These are phyloP conservation scores for Brachyrhaphis roseni DNA, from an alignment of 2,797 vertebrate genomes.

Conservation along the genomic window DNA sequence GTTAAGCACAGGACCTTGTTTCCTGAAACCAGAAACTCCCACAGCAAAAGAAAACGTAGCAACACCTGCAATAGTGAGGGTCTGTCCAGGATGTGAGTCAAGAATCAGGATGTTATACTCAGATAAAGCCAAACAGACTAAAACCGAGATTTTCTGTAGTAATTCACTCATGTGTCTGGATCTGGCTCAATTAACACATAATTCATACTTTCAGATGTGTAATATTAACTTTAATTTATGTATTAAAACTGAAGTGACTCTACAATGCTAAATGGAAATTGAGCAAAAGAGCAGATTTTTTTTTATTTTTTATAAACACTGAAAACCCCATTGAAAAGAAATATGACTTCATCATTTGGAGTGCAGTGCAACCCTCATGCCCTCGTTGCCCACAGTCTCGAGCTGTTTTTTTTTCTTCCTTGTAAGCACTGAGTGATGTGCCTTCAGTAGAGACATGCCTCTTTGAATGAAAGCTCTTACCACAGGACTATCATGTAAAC, in stretches of 20 bases:
- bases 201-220: slow-evolving; percentile 6
- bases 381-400: slow-evolving; percentile 58
- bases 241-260: neutral
- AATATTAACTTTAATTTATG: slow-evolving; percentile 7
- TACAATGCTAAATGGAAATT: slow-evolving; percentile 7
- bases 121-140: slow-evolving; percentile 58
- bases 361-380: slow-evolving; percentile 50
- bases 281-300: neutral
- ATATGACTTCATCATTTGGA: slow-evolving; percentile 60
- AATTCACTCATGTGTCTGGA: slow-evolving; percentile 29
- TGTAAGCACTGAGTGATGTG: slow-evolving; percentile 78
- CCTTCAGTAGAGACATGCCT: slow-evolving; percentile 77
- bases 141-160: slow-evolving; percentile 26
- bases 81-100: slow-evolving; percentile 75
- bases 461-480: slow-evolving; percentile 57
- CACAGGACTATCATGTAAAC: slow-evolving; percentile 77
- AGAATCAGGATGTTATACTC: slow-evolving; percentile 62
- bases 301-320: neutral
- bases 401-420: slow-evolving; percentile 34
- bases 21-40: slow-evolving; percentile 84
- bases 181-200: slow-evolving; percentile 25
- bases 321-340: slow-evolving; percentile 40
- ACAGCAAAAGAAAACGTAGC: slow-evolving; percentile 74
- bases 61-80: slow-evolving; percentile 76
- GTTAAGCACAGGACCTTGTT: slow-evolving; percentile 81